These are phyloP conservation scores for Lophotis ruficrista DNA, from an alignment of 2,113 vertebrate genomes.

Conservation along the genomic window DNA sequence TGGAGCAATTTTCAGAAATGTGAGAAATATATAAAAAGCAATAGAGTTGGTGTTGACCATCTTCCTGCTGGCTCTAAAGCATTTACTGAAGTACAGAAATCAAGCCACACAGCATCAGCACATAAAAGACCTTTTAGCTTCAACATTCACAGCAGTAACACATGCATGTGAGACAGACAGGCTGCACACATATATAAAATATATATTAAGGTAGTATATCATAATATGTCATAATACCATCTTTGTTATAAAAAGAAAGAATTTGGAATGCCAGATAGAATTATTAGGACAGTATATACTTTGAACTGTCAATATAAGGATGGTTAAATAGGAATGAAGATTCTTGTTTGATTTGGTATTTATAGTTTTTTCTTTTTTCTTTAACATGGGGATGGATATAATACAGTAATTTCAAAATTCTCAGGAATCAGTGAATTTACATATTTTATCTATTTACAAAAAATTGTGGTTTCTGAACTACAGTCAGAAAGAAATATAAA, in stretches of 20 bases:
- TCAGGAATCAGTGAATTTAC: too few species aligned
- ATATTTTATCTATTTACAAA: too few species aligned
- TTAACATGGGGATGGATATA: too few species aligned
- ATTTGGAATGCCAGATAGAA: not conserved
- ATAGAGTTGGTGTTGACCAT: not conserved
- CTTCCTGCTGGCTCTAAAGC: not conserved
- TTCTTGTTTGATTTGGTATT: not conserved
- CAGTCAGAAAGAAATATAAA: too few species aligned
- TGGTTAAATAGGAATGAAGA: not conserved
- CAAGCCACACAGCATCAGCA: not conserved
- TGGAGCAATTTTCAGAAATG: not conserved
- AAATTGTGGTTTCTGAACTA: too few species aligned
- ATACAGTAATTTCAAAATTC: too few species aligned
- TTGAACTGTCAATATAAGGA: not conserved
- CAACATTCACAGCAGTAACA: not conserved
- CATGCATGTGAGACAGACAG: not conserved
- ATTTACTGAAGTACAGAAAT: not conserved
- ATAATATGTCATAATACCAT: not conserved
- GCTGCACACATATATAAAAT: not conserved
- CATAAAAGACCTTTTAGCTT: not conserved
- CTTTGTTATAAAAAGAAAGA: not conserved
- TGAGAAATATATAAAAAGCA: not conserved
- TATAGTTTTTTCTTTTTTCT: too few species aligned
- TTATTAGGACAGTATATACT: not conserved
- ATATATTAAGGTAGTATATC: not conserved